Percentiles rank a stretch among this genome's conserved stretches.
phyloP scores from a whole-genome alignment of 2,888 invertebrate genomes.

The Lepidocyrtoides sp. region DNA sequence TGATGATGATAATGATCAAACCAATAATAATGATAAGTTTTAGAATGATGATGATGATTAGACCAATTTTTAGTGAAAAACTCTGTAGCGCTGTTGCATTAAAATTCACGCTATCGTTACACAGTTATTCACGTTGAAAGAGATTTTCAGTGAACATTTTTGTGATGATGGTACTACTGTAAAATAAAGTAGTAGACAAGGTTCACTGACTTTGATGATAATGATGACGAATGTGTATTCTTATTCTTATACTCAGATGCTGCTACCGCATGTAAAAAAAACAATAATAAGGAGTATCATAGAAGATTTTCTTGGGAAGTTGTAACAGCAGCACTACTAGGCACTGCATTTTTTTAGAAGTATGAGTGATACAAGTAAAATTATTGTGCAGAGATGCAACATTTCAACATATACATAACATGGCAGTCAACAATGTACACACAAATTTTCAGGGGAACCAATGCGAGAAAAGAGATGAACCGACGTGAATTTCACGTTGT shows the following conservation, averaged over 20 bases:
- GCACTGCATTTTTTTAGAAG: too few relatives aligned
- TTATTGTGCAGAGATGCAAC: background rate
- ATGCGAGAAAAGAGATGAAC: constrained; percentile 78
- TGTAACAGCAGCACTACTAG: background rate
- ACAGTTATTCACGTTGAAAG: background rate
- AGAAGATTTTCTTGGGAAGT: constrained; percentile 21
- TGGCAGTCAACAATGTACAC: constrained; percentile 34
- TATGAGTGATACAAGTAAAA: background rate
- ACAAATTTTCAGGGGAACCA: constrained; percentile 68
- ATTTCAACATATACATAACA: background rate
- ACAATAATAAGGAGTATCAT: background rate
- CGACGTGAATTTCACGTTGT: constrained; percentile 78
- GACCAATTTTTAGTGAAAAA: constrained; percentile 44
- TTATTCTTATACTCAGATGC: constrained; percentile 21
- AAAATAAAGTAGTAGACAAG: constrained; percentile 74
- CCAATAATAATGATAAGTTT: constrained; percentile 39
- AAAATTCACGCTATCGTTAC: background rate
- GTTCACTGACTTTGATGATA: constrained; percentile 83
- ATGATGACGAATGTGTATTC: constrained; percentile 65
- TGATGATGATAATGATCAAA: constrained; percentile 47
- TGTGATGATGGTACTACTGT: constrained; percentile 38
- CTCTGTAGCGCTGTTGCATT: background rate
- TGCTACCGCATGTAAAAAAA: constrained; percentile 19
- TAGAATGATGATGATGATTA: constrained; percentile 26
- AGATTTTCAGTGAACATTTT: background rate